Percentiles rank a stretch among this genome's conserved stretches.
phyloP scores from a whole-genome alignment of 2,888 invertebrate species.

The Platerodrilus igneus region DNA sequence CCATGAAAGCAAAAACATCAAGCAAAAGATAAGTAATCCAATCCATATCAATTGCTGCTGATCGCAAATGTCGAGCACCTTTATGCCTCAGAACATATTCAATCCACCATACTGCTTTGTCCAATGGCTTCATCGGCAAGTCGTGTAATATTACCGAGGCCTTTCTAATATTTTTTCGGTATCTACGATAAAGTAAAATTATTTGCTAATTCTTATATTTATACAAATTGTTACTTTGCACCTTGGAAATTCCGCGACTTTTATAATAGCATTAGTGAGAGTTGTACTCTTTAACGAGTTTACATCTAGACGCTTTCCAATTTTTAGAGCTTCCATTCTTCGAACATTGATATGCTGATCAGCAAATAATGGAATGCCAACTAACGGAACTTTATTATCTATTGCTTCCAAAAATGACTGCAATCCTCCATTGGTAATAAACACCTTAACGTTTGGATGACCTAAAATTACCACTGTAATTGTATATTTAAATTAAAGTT shows the following conservation, averaged over 20 bases:
- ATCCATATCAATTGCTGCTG: slow-evolving; percentile 40
- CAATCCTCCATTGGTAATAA: slow-evolving; percentile 22
- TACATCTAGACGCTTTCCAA: slow-evolving; percentile 18
- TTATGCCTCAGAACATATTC: slow-evolving; percentile 40
- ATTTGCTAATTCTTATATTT: too few species aligned
- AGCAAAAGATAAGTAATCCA: slow-evolving; percentile 18
- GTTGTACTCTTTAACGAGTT: slow-evolving; percentile 8
- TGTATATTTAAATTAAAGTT: background rate
- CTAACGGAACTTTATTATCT: slow-evolving; percentile 18
- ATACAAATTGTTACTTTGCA: slow-evolving; percentile 5
- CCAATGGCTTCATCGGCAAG: slow-evolving; percentile 32
- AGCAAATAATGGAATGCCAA: slow-evolving; percentile 21
- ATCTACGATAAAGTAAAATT: slow-evolving; percentile 12
- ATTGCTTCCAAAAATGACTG: slow-evolving; percentile 19
- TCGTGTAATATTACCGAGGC: slow-evolving; percentile 20
- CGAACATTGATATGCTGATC: slow-evolving; percentile 19
- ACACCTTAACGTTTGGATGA: slow-evolving; percentile 23
- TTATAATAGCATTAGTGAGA: slow-evolving; percentile 9
- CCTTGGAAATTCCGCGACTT: slow-evolving; percentile 15
- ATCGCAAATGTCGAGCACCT: slow-evolving; percentile 42
- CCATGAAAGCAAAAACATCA: slow-evolving; percentile 12
- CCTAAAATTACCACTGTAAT: slow-evolving; percentile 25
- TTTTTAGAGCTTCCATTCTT: slow-evolving; percentile 17
- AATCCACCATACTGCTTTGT: slow-evolving; percentile 40
- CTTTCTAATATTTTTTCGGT: slow-evolving; percentile 12